phyloP scores from a whole-genome alignment of 2,888 invertebrate genomes.

The Eubasilissa splendida region DNA sequence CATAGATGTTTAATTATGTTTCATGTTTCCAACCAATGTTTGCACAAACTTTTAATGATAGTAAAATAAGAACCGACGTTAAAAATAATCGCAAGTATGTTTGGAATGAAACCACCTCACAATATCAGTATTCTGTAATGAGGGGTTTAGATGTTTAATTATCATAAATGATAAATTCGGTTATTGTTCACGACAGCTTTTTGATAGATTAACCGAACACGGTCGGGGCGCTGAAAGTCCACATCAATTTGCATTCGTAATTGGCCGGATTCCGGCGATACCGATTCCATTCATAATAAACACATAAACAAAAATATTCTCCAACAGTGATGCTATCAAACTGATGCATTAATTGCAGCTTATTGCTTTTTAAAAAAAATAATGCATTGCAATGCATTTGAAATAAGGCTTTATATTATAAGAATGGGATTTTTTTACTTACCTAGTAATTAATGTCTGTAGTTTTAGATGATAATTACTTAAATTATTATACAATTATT shows the following conservation, averaged over 20 bases:
- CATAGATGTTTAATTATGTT: too few relatives aligned
- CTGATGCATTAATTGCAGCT: constrained; percentile 10
- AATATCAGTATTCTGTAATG: constrained; percentile 26
- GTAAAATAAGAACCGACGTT: neutral
- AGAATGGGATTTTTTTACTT: too few relatives aligned
- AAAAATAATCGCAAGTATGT: constrained; percentile 21
- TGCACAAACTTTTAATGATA: too few relatives aligned
- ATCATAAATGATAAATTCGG: constrained; percentile 58
- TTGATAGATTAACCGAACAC: constrained; percentile 56
- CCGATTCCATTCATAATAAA: constrained; percentile 41
- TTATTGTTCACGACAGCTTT: constrained; percentile 58
- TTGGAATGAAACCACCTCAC: neutral
- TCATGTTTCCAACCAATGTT: too few relatives aligned
- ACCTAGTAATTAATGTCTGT: too few relatives aligned
- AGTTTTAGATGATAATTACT: too few relatives aligned
- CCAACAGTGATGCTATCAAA: constrained; percentile 13
- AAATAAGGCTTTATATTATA: too few relatives aligned
- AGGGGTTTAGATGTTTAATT: constrained; percentile 47
- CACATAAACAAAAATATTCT: constrained; percentile 44
- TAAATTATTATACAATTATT: too few relatives aligned
- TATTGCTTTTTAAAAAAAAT: neutral
- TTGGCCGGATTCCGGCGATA: constrained; percentile 28
- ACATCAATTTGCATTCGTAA: constrained; percentile 57
- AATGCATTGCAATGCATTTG: too few relatives aligned
- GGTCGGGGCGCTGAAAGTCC: constrained; percentile 43